Evolutionary conservation across 2,113 vertebrate species (phyloP), one percentile per base, ranked within the genome.

Genomic region (Megaleporinus macrocephalus): DNA sequence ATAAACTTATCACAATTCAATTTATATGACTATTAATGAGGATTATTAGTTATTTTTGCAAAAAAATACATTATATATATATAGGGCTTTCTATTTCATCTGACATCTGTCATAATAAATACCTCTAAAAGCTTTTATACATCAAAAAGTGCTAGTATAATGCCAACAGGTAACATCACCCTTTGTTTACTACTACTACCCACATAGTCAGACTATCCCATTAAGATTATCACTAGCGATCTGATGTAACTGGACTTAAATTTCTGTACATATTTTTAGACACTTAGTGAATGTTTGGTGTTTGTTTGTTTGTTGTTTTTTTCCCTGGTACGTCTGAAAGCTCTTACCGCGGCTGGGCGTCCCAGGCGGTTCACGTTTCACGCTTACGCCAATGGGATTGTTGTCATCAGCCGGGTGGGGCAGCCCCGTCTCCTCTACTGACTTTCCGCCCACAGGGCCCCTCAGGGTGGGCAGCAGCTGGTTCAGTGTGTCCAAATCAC

Each of bases 401-500:
- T 90, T 73, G 53, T 89, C 87, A 80, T 96, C 95, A 0, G 47
- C 88, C 73, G 87, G 95, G 91, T 16, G 95, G 66, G 88, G 85
- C 74, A 76, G 71, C 86, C 87, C 79, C 86, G 90, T 0, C 63
- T 76, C 86, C 73, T 91, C 88, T 5, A 93, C 79, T 84, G 94
- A 51, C 77, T 92, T 93, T 18, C 89, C 94, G 81, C 92, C 95
- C 16, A 89, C 87, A 0, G 92, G 91, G 86, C 94, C 94, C 90
- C 96, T 95, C 87, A 95, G 89, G 0, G 94, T 91, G n/a, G 96
- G 95, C 77, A 97, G 89, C 82, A 96, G 91, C 90, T 97, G 95
- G 88, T 91, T 92, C 80, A 96, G 91, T 86, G 96, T 92, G 77
- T 97, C 96, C 83, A 94, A 89, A 84, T 98, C 96, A 92, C 93